phyloP scores from a whole-genome alignment of 2,113 vertebrate species.

The Microcebus tavaratra region DNA sequence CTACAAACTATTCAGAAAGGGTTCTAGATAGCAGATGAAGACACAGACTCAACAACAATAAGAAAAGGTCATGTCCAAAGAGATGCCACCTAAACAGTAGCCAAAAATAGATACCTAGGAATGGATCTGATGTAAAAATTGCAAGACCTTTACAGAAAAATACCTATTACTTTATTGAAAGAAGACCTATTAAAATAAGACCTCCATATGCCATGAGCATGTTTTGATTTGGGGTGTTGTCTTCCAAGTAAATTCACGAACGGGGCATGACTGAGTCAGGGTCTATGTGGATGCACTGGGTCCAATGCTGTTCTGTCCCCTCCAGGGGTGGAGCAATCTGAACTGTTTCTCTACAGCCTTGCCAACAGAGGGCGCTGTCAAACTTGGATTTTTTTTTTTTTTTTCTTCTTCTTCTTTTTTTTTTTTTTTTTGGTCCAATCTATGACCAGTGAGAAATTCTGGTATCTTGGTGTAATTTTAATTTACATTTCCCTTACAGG shows the following conservation, averaged over 20 bases:
- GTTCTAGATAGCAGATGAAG: background rate
- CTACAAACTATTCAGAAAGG: background rate
- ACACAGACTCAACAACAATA: background rate
- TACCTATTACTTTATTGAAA: background rate
- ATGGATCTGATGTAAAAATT: background rate
- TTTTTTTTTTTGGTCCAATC: background rate
- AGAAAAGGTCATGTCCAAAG: background rate
- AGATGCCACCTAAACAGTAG: background rate
- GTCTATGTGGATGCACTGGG: background rate
- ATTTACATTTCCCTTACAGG: background rate
- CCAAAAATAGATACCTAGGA: background rate
- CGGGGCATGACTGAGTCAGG: background rate
- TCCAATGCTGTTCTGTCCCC: accelerated
- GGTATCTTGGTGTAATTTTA: background rate
- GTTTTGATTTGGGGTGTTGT: background rate
- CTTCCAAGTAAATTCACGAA: background rate
- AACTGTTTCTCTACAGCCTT: background rate
- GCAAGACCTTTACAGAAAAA: background rate
- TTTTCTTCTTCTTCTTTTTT: background rate
- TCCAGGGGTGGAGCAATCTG: background rate
- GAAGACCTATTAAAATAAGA: background rate
- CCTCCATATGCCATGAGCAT: background rate
- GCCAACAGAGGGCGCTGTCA: background rate
- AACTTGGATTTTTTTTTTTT: background rate
- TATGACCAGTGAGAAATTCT: background rate